phyloP scores from a whole-genome alignment of 92 coral and sea anemone species.

The Zoanthus gigantus region DNA sequence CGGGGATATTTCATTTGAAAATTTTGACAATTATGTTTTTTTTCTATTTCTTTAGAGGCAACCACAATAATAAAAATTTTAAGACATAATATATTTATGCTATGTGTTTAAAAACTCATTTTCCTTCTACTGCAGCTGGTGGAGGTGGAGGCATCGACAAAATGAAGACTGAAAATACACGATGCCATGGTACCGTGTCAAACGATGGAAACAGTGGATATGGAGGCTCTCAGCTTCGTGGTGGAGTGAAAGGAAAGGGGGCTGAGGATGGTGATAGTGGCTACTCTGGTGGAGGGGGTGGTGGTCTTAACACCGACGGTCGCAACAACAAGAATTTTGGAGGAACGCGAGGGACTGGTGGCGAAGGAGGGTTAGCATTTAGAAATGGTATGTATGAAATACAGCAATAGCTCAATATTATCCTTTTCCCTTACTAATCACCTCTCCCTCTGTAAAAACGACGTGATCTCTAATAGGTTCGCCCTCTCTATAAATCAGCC shows the following conservation, averaged over 20 bases:
- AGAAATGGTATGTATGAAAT: conserved; percentile 57
- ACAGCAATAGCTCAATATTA: not conserved
- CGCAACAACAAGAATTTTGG: conserved; percentile 87
- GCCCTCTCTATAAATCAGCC: too few relatives aligned
- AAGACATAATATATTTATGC: not conserved
- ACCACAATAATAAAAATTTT: not conserved
- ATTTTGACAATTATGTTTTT: too few relatives aligned
- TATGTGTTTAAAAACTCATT: not conserved
- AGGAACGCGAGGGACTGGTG: conserved; percentile 86
- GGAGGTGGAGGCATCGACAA: conserved; percentile 11
- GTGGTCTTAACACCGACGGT: conserved; percentile 81
- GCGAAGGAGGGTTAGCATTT: conserved; percentile 86
- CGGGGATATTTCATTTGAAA: too few relatives aligned
- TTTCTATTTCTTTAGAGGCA: too few relatives aligned
- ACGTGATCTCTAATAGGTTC: too few relatives aligned
- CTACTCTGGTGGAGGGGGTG: conserved; percentile 95
- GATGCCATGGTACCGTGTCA: conserved; percentile 77
- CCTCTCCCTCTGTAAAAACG: too few relatives aligned
- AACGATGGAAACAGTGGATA: conserved; percentile 83
- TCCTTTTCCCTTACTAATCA: not conserved
- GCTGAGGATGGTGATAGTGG: conserved; percentile 93
- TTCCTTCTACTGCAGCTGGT: not conserved
- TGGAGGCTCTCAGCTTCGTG: conserved; percentile 81
- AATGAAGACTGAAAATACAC: conserved; percentile 42
- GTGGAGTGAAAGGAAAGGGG: conserved; percentile 85